Evolutionary conservation across 2,113 vertebrate species (phyloP), one percentile per base, ranked within the genome.

Genomic region (Rhadina sibilatrix): DNA sequence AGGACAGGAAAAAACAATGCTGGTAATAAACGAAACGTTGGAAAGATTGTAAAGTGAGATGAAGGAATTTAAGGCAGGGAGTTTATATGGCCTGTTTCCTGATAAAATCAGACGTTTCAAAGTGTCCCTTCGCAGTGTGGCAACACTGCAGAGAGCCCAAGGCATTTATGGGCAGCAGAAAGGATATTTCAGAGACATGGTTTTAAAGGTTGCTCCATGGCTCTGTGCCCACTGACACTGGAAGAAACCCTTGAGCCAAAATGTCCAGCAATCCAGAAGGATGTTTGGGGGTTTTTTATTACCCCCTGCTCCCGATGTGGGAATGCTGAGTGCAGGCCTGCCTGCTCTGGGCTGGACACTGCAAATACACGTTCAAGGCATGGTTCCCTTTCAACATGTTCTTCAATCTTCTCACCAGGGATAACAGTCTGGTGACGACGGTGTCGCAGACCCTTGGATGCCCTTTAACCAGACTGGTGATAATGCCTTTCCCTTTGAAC

Each of bases 81-180:
- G n/a, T 92, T 95, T 86, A 77, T 83, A 42, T 44, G 71, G 56
- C 24, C 56, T 5, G 37, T 78, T 95, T 94, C 79, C 94, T 90
- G 90, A 93, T 94, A 77, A 86, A 94, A 74, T 81, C 35, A 47
- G 87, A 15, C 4, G 1, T 87, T 95, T 94, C 94, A 93, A 96
- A 96, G 87, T 8, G 17, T 77, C 79, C 54, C 70, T 79, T 8
- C 10, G 25, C 30, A 1, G 27, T 49, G 78, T 56, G 89, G 78
- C 91, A 72, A 79, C 8, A 86, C 20, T 63, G 80, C 11, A 49
- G 61, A 5, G 25, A 84, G 40, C 68, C 15, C 2, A 59, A 77
- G 70, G 95, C 79, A 66, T 50, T 91, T 74, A 54, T 40, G 85
- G 93, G 88, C 84, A 68, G 81, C 56, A 46, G 64, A 64, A 81